These are phyloP conservation scores for Stigmatopora argus DNA, from an alignment of 2,113 vertebrate species.

Conservation along the genomic window DNA sequence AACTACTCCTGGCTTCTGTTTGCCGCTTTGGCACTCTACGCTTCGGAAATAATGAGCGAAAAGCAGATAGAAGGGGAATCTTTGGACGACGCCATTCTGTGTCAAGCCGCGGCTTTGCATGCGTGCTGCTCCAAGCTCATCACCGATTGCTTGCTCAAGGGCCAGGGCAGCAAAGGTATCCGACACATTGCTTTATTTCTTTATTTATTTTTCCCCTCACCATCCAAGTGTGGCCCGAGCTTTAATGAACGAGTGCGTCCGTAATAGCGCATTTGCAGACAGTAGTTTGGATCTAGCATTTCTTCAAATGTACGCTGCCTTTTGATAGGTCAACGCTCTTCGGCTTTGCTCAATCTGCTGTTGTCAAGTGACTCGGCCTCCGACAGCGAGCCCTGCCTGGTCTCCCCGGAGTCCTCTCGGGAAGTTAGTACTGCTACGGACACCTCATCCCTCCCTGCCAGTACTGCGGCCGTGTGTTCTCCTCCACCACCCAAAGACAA, in stretches of 20 bases:
- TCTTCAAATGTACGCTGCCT: constrained; percentile 3
- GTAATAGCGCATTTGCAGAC: background rate
- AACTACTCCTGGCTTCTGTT: constrained; percentile 97
- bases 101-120: constrained; percentile 72
- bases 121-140: constrained; percentile 84
- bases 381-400: constrained; percentile 60
- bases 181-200: background rate
- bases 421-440: constrained; percentile 67
- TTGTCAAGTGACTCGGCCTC: constrained; percentile 74
- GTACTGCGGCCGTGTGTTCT: constrained; percentile 69
- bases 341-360: constrained; percentile 81
- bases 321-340: constrained; percentile 79
- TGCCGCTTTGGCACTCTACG: constrained; percentile 85
- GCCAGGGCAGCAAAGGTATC: constrained; percentile 86
- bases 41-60: constrained; percentile 80
- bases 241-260: no score
- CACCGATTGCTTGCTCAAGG: constrained; percentile 87
- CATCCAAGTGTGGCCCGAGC: background rate
- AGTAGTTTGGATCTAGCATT: background rate
- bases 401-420: constrained; percentile 54
- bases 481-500: constrained; percentile 61
- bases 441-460: constrained; percentile 64
- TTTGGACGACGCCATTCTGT: constrained; percentile 50
- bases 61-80: constrained; percentile 71
- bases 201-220: background rate